A percentile compares a stretch with the other conserved stretches of the same genome.
phyloP scores from a whole-genome alignment of 2,888 invertebrate genomes.

The Tromatobia lineatoria region DNA sequence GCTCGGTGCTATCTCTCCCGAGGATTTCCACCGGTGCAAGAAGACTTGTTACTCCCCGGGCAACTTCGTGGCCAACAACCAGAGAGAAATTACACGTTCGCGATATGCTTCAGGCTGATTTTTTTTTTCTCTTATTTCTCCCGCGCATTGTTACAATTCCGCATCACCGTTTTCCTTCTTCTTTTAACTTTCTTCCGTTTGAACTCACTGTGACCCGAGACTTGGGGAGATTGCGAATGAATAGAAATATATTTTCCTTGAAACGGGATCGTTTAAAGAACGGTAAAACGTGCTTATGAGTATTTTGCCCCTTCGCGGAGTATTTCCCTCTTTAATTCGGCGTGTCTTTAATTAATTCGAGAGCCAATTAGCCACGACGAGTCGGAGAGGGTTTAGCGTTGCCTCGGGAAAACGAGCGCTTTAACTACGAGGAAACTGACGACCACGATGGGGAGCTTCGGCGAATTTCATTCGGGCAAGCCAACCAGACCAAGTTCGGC shows the following conservation, averaged over 20 bases:
- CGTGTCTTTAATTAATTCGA: constrained; percentile 59
- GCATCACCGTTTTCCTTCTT: constrained; percentile 1
- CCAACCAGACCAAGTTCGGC: constrained; percentile 58
- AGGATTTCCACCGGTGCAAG: constrained; percentile 60
- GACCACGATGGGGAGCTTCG: constrained; percentile 40
- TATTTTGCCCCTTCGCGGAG: constrained; percentile 35
- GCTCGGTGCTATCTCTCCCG: constrained; percentile 55
- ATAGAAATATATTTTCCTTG: constrained; percentile 7
- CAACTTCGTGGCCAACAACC: constrained; percentile 60
- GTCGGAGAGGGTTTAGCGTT: constrained; percentile 38
- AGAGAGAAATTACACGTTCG: constrained; percentile 57
- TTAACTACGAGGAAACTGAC: constrained; percentile 43
- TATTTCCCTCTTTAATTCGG: constrained; percentile 52
- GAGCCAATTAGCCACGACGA: constrained; percentile 56
- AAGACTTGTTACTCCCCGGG: constrained; percentile 63
- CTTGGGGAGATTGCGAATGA: not conserved
- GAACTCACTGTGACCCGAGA: constrained; percentile 9
- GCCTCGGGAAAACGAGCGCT: constrained; percentile 20
- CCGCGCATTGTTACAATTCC: constrained; percentile 23
- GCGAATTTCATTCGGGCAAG: constrained; percentile 58
- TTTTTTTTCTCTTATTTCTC: constrained; percentile 13
- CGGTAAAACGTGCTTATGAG: not conserved
- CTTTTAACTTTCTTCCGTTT: constrained; percentile 10
- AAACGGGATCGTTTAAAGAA: not conserved
- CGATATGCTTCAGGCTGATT: constrained; percentile 26